These are phyloP conservation scores for Phataginus tetradactyla DNA, from an alignment of 2,797 vertebrate genomes.

Conservation along the genomic window DNA sequence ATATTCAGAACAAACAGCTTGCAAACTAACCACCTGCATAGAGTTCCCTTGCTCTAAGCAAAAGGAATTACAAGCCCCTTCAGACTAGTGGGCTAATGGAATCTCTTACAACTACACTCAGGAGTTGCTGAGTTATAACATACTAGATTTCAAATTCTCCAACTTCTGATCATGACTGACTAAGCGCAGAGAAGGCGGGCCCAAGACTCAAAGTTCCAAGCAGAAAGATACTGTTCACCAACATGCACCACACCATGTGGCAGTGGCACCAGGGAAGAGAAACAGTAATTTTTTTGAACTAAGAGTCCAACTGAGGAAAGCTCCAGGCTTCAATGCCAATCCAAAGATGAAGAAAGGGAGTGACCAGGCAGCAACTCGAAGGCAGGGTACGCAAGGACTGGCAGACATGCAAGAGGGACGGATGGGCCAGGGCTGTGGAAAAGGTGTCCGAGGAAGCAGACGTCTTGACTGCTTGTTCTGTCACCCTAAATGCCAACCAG, in stretches of 20 bases:
- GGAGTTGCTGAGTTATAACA: conserved; percentile 6
- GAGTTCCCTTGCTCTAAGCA: conserved; percentile 40
- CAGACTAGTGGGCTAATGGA: neutral
- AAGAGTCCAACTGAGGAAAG: conserved; percentile 9
- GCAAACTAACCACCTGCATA: conserved; percentile 43
- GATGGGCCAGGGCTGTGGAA: neutral
- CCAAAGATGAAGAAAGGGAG: conserved; percentile 43
- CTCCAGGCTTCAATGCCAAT: neutral
- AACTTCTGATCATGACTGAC: conserved; percentile 3
- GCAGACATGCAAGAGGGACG: neutral
- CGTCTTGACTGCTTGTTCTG: neutral
- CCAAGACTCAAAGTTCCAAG: conserved; percentile 4
- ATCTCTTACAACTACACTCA: conserved; percentile 39
- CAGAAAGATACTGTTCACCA: neutral
- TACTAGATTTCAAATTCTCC: conserved; percentile 48
- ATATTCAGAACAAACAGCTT: conserved; percentile 56
- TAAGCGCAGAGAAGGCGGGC: neutral
- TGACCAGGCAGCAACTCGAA: neutral
- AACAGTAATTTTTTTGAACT: conserved; percentile 43
- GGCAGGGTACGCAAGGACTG: neutral
- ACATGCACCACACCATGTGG: neutral
- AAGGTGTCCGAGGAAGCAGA: neutral
- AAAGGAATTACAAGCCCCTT: conserved; percentile 59
- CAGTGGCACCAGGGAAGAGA: neutral
- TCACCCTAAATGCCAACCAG: conserved; percentile 44